Conservation (phyloP, 2,797 vertebrate species). For the Sebastes baramenuke region DNA sequence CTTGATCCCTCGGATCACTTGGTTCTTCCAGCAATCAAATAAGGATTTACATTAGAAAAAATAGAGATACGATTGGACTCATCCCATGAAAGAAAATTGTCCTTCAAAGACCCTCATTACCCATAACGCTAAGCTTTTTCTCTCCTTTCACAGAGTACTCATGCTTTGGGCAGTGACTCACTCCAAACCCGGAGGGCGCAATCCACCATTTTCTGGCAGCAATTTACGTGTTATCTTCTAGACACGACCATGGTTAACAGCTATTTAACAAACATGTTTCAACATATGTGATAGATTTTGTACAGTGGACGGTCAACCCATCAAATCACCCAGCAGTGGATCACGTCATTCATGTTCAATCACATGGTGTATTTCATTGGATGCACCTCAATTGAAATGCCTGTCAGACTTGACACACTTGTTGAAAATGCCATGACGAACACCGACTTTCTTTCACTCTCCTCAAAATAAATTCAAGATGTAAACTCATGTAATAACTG, state of each 20-base stretch:
- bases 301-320: not conserved
- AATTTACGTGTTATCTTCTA: too few species aligned
- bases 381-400: not conserved
- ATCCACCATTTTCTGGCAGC: too few species aligned
- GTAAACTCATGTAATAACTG: not conserved
- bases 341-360: not conserved
- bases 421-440: not conserved
- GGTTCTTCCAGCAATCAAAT: conserved; percentile 70
- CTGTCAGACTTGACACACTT: not conserved
- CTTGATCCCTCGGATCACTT: conserved; percentile 52
- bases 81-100: conserved; percentile 59
- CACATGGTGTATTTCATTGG: not conserved
- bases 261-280: not conserved
- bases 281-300: conserved; percentile 6
- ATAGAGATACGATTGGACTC: conserved; percentile 46
- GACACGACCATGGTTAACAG: not conserved
- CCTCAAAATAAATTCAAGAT: not conserved
- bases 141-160: conserved; percentile 34
- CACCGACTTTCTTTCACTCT: not conserved
- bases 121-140: conserved; percentile 12
- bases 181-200: too few species aligned
- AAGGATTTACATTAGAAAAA: conserved; percentile 68
- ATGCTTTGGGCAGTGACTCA: conserved; percentile 9
- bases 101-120: conserved; percentile 44
- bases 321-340: not conserved